A percentile compares a stretch with the other conserved stretches of the same genome.
phyloP scores from a whole-genome alignment of 1,140 invertebrate genomes.

The Scaptomyza montana region DNA sequence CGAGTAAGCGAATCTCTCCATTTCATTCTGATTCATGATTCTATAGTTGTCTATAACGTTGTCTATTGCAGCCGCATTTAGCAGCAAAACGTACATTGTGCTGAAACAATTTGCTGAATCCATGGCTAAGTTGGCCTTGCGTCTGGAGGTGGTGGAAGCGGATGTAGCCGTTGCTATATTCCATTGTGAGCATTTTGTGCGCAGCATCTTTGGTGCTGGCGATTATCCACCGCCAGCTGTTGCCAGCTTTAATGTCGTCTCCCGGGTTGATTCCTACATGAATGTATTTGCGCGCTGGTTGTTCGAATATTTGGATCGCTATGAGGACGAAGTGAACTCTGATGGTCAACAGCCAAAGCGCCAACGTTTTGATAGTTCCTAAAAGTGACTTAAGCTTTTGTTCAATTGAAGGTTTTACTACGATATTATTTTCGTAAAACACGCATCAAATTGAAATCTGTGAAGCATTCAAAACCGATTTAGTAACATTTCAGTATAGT shows the following conservation, averaged over 20 bases:
- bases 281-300: slow-evolving; percentile 68
- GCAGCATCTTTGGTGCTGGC: slow-evolving; percentile 53
- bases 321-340: slow-evolving; percentile 21
- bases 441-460: neutral
- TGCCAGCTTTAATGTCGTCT: slow-evolving; percentile 44
- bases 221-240: slow-evolving; percentile 55
- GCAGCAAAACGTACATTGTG: slow-evolving; percentile 67
- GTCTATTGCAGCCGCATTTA: slow-evolving; percentile 57
- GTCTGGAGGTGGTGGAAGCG: slow-evolving; percentile 58
- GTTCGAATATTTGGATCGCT: slow-evolving; percentile 43
- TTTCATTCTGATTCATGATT: slow-evolving; percentile 28
- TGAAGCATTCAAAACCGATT: neutral
- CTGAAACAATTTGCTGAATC: slow-evolving; percentile 78
- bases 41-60: slow-evolving; percentile 4
- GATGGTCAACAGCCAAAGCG: neutral
- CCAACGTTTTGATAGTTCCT: slow-evolving; percentile 4
- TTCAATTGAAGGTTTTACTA: neutral
- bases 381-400: too few relatives aligned
- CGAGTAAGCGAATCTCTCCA: slow-evolving; percentile 47
- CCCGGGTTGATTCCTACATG: slow-evolving; percentile 64
- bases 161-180: slow-evolving; percentile 70
- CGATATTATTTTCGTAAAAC: neutral
- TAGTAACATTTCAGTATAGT: neutral
- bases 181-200: slow-evolving; percentile 70
- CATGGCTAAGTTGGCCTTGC: slow-evolving; percentile 70